phyloP scores from a whole-genome alignment of 2,797 vertebrate genomes.

The Orientallactaga sibirica region DNA sequence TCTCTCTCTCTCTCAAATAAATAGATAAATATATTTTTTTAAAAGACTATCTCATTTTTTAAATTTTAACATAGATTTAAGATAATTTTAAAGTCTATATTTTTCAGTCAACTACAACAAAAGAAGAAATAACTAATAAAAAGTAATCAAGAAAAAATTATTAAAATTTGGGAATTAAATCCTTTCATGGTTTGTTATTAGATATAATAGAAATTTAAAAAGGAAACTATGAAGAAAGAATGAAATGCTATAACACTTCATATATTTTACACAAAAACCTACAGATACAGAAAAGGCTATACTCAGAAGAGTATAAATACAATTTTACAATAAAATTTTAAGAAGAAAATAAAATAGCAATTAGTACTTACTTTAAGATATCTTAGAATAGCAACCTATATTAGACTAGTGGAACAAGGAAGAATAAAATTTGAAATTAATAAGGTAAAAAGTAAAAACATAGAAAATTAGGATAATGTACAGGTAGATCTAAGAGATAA shows the following conservation, averaged over 20 bases:
- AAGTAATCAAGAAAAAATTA: constrained; percentile 8
- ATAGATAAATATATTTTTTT: too few species aligned
- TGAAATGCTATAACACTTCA: not conserved
- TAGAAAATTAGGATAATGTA: not conserved
- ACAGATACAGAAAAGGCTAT: not conserved
- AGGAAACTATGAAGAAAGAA: not conserved
- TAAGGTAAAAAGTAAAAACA: not conserved
- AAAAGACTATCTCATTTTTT: not conserved
- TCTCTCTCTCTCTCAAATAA: too few species aligned
- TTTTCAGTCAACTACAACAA: not conserved
- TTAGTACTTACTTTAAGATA: not conserved
- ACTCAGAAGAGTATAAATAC: not conserved
- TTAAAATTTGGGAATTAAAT: constrained; percentile 20
- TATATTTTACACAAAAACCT: not conserved
- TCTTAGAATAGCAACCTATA: constrained; percentile 24
- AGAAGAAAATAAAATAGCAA: not conserved
- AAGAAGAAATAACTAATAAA: not conserved
- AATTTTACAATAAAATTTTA: not conserved
- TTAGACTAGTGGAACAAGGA: not conserved
- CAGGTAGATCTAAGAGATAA: not conserved
- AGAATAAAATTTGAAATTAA: not conserved
- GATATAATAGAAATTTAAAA: constrained; percentile 23
- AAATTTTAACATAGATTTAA: not conserved
- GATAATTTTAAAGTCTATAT: not conserved
- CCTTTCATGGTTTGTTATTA: not conserved